Evolutionary conservation across 2,888 invertebrate species (phyloP), one percentile per base, ranked within the genome.

Genomic region (Meiosimyza platycephala): DNA sequence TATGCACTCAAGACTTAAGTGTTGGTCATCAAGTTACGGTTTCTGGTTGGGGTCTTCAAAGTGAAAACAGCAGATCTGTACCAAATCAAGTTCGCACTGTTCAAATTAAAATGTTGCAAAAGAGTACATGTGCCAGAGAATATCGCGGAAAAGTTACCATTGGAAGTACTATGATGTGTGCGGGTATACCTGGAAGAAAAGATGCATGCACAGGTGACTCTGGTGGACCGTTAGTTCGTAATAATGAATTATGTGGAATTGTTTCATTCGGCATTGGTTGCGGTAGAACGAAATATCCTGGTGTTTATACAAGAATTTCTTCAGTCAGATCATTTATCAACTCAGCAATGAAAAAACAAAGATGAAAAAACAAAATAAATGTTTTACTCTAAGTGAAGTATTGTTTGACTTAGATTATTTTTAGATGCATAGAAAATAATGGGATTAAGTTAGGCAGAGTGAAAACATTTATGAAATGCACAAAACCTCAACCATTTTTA

Each of bases 221-320:
- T 2, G 80, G 80, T 48, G 80, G 80, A 47, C 80, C 80, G 12
- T 72, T 74, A 0, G 69, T 78, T 0, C 60, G 33, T n/a, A 72
- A 77, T 13, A 73, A 73, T 11, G 51, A 74, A 52, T 73, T 83
- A 79, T 74, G 84, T 92, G 94, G 94, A 22, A 88, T 94, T 5
- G 93, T 94, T 0, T 93, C 93, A 0, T 81, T 72, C 67, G 80
- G 79, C 6, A 16, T 74, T 22, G 79, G 79, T 1, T 81, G 80
- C 71, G 81, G 74, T 0, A 69, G 75, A 78, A 89, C 91, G 0
- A 90, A 91, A 78, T 91, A 89, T 79, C 94, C 94, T 0, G 94
- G 94, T 2, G 93, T 94, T 4, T 94, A 94, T 84, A 50, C 57
- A 48, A 47, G 22, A 7, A 7, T 40, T 40, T 9, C 40, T 40